phyloP scores from a whole-genome alignment of 2,113 vertebrate species.

The Pelusios castaneus region DNA sequence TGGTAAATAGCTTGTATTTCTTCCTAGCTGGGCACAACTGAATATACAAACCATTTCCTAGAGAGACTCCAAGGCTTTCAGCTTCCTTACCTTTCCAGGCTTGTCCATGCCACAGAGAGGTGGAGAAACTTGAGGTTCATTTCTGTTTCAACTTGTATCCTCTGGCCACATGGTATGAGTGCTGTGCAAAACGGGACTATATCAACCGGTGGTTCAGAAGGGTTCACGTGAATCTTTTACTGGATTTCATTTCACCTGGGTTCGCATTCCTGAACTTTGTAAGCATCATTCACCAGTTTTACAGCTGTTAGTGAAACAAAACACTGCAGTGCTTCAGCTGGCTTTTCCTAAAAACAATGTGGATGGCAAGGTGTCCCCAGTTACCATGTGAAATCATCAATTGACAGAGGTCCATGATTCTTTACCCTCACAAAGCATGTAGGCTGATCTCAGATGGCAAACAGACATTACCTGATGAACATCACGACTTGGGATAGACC shows the following conservation, averaged over 20 bases:
- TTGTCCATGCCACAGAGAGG: accelerated
- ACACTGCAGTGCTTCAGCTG: accelerated
- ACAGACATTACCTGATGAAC: too few relatives aligned
- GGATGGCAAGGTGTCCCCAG: accelerated
- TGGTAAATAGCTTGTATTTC: background rate
- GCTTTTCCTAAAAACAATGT: accelerated
- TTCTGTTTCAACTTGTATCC: accelerated
- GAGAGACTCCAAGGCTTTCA: accelerated
- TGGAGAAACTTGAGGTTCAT: background rate
- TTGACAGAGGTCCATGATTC: background rate
- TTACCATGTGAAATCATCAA: background rate
- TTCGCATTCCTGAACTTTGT: background rate
- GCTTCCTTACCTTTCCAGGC: accelerated
- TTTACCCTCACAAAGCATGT: background rate
- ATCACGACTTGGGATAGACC: background rate
- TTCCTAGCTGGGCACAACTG: background rate
- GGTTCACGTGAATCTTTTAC: background rate
- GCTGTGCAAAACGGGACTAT: background rate
- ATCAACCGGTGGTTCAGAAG: accelerated
- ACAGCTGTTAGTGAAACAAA: accelerated
- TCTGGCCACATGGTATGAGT: accelerated
- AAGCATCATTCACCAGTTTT: accelerated
- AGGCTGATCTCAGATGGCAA: background rate
- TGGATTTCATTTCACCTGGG: accelerated
- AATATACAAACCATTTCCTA: background rate